phyloP scores from a whole-genome alignment of 2,113 vertebrate genomes.

The Microtus montanus region DNA sequence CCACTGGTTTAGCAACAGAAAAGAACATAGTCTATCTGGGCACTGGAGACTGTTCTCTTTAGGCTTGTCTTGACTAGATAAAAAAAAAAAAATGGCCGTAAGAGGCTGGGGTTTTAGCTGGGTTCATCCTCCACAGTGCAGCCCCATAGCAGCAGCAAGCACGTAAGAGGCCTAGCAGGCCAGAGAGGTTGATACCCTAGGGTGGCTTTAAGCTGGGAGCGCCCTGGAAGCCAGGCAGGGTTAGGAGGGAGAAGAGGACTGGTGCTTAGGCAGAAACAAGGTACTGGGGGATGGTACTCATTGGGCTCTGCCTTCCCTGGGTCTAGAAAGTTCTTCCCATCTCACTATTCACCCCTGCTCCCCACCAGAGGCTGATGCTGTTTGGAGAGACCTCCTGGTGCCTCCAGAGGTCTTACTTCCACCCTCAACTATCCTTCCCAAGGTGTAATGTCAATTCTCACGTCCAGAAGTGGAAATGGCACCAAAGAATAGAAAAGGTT shows the following conservation, averaged over 20 bases:
- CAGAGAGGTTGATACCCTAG: background rate
- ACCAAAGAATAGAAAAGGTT: background rate
- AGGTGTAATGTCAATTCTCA: background rate
- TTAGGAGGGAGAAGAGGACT: no score
- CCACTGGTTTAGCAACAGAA: background rate
- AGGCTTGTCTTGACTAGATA: background rate
- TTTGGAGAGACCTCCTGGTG: background rate
- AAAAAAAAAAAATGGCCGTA: background rate
- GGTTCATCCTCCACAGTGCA: background rate
- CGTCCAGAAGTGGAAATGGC: background rate
- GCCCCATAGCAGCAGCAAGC: no score
- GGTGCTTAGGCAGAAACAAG: background rate
- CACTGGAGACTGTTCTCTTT: conserved; percentile 42
- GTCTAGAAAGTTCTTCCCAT: background rate
- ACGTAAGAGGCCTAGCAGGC: background rate
- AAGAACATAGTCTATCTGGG: conserved; percentile 23
- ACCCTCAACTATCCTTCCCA: background rate
- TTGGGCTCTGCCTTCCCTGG: background rate
- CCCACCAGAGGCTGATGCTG: background rate
- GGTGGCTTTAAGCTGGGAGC: background rate
- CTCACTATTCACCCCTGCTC: background rate
- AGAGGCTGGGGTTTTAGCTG: background rate
- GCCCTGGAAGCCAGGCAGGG: background rate
- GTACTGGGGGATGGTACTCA: background rate
- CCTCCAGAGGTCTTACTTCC: background rate